Evolutionary conservation across 2,888 invertebrate genomes (phyloP), one percentile per base, ranked within the genome.

Genomic region (Cheilosia variabilis): DNA sequence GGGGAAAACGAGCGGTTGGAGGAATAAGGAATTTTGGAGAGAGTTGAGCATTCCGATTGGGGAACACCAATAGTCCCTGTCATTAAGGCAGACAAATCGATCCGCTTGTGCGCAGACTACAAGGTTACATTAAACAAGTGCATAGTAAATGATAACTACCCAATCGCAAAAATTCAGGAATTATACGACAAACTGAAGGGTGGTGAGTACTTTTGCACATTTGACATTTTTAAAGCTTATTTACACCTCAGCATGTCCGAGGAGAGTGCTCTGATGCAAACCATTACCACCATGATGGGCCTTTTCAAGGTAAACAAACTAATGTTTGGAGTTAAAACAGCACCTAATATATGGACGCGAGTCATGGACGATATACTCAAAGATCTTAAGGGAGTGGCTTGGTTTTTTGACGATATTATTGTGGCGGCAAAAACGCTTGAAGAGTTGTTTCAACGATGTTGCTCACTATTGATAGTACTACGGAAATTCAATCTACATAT

Each of bases 281-380:
- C 58, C 17, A 45, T 72, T 17, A 72, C 37, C 27, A 72, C 43
- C 24, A 24, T 34, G 15, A 50, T 41, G 17, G 68, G 55, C 17
- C 41, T 43, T 2, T 58, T 57, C 53, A 65, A 50, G 9, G 75
- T 57, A 13, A 55, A 47, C n/a, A 75, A 57, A 65, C 50, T 75
- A n/a, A 75, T 76, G 76, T 66, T 76, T 50, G 57, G 60, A 19
- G 60, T 68, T 27, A 76, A 76, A 57, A 66, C 65, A 1, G 75
- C 52, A 41, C 57, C 62, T 13, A 77, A 77, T 53, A 68, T 60
- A 43, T 68, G 63, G 62, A 63, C 53, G 34, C 24, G 60, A 31
- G 60, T 79, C 57, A 72, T 72, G 52, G 58, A 72, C 27, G 22
- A 79, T 13, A 58, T 72, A 7, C 27, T 72, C 17, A 72, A 63